Evolutionary conservation across 2,113 vertebrate genomes (phyloP), one percentile per base, ranked within the genome.

Genomic region (Sceloporus tristichus): DNA sequence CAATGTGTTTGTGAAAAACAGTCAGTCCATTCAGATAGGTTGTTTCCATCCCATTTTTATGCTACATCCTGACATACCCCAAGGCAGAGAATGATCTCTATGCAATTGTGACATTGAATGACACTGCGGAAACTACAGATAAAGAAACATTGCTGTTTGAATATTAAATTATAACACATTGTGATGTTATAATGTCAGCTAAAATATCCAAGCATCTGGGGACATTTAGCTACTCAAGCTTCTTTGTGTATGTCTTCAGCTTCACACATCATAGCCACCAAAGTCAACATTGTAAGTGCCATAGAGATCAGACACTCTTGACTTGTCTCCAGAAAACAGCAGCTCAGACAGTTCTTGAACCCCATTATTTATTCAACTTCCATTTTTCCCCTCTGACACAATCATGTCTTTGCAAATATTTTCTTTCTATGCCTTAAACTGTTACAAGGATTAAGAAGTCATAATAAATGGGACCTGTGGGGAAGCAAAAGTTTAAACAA

Each of bases 371-470:
- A 87, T 87, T 86, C 82, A 81, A 6, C 10, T 88, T 87, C 86
- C 62, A 79, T 90, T 93, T 92, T 76, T 91, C 18, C 29, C 23
- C 25, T 89, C 80, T 91, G 29, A 85, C 6, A 9, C n/a, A 27
- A 4, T 0, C 3, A 56, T 75, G 1, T 65, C 66, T 91, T 92
- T 86, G 73, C 65, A 91, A 87, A 86, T 87, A 38, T 80, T 88
- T 9, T 2, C 62, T 40, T 83, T 90, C 14, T 48, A 27, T 89
- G 4, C 1, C 34, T 89, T n/a, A 85, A 86, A 2, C 4, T 89
- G 4, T 27, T 86, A 5, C 11, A 77, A 7, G 3, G 2, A 71
- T 9, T 2, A 80, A 71, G n/a, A 14, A 54, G 0, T 19, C 82
- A 42, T 23, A 34, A 2, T 89, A 92, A 9, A 56, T 82, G 2